These are phyloP conservation scores for Nipponia nippon DNA, from an alignment of 2,113 vertebrate species.

Conservation along the genomic window DNA sequence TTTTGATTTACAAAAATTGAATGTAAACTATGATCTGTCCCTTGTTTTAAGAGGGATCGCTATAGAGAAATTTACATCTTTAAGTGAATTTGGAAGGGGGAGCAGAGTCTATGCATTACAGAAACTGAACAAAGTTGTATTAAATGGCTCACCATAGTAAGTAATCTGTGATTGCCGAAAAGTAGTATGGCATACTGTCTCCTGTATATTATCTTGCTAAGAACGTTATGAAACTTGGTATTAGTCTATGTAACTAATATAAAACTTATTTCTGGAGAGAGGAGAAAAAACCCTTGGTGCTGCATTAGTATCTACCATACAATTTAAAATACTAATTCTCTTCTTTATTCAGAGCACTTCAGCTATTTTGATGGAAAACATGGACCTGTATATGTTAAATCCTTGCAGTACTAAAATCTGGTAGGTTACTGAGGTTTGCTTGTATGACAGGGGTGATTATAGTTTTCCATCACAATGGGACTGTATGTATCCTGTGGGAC, in stretches of 20 bases:
- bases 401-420: conserved; percentile 99
- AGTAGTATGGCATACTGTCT: neutral
- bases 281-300: neutral
- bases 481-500: neutral
- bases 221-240: neutral
- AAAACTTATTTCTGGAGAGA: neutral
- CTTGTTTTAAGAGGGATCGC: neutral
- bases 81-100: neutral
- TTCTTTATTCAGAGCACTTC: conserved; percentile 86
- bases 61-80: neutral
- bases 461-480: neutral
- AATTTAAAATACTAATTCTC: neutral
- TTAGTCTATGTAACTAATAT: neutral
- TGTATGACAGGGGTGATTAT: neutral
- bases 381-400: conserved; percentile 99
- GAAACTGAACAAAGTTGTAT: neutral
- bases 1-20: neutral
- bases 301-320: neutral
- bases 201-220: neutral
- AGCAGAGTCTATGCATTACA: neutral
- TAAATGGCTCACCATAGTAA: neutral
- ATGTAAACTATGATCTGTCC: neutral
- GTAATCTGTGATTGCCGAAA: neutral
- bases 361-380: conserved; percentile 97
- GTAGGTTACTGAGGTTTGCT: conserved; percentile 72